Evolutionary conservation across 2,797 vertebrate genomes (phyloP), one percentile per base, ranked within the genome.

Genomic region (Gastrophryne carolinensis): DNA sequence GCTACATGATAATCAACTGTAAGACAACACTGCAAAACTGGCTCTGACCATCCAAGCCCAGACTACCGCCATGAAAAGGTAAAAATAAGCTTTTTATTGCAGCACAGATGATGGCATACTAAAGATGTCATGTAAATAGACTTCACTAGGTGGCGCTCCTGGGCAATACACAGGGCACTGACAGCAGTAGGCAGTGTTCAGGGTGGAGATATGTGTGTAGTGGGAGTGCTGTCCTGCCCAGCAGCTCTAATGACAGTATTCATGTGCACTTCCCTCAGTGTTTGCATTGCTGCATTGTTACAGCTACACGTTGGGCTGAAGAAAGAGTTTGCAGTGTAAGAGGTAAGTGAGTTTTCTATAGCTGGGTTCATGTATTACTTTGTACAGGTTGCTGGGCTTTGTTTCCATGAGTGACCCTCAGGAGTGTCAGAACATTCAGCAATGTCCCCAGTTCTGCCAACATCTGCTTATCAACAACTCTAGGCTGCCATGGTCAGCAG

Each of bases 211-310:
- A 21, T 69, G 66, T 41, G 54, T 67, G 11, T 10, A 26, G 24
- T 26, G 17, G n/a, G 21, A 8, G 26, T 41, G 6, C 6, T 41
- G 66, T 60, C 41, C 57, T 19, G 44, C 69, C 69, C 57, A 26
- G 29, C 30, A 35, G 50, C 7, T 37, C 19, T 60, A 72, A 26
- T 72, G 44, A 61, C 69, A 61, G 5, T 21, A 62, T 35, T 72
- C 29, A n/a, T 35, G 41, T 49, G 44, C 8, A 52, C 69, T 72
- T 72, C 69, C 69, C 52, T 50, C 30, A 72, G 19, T 47, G 30
- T 23, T 26, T 72, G 44, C n/a, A 49, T 61, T 61, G 69, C 26
- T 72, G 44, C n/a, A 49, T 61, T 61, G 69, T 72, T 56, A 35
- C 53, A 3, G 30, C 19, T 8, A 30, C 11, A 26, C n/a, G 30